phyloP scores from a whole-genome alignment of 2,797 vertebrate species.

The Coreius guichenoti region DNA sequence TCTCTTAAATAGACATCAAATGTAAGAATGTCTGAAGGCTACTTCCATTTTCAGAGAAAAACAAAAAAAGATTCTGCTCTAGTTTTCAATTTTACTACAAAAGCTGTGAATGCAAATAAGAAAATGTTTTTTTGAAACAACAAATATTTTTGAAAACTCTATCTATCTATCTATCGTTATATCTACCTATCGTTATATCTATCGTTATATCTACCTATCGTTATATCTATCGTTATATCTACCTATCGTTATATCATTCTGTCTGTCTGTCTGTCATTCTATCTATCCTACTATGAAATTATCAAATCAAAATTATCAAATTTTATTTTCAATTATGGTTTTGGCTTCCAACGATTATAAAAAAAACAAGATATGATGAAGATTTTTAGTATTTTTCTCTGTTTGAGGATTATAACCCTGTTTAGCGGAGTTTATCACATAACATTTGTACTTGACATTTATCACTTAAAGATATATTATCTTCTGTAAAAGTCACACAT shows the following conservation, averaged over 20 bases:
- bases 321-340: background rate
- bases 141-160: background rate
- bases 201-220: too few species aligned
- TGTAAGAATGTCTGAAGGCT: conserved; percentile 12
- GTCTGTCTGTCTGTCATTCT: too few species aligned
- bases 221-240: background rate
- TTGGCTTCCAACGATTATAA: background rate
- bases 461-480: background rate
- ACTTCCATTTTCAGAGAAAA: background rate
- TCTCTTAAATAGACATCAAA: conserved; percentile 68
- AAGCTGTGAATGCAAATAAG: conserved; percentile 4
- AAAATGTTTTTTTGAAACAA: background rate
- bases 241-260: too few species aligned
- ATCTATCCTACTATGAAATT: too few species aligned
- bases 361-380: background rate
- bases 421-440: background rate
- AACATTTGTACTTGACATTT: background rate
- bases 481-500: background rate
- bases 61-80: conserved; percentile 1
- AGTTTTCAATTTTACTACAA: conserved; percentile 1
- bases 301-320: background rate
- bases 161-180: background rate
- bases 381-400: background rate
- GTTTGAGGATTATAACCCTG: background rate
- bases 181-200: too few species aligned